Evolutionary conservation across 2,113 vertebrate species (phyloP).

Genomic region (Fregata magnificens): DNA sequence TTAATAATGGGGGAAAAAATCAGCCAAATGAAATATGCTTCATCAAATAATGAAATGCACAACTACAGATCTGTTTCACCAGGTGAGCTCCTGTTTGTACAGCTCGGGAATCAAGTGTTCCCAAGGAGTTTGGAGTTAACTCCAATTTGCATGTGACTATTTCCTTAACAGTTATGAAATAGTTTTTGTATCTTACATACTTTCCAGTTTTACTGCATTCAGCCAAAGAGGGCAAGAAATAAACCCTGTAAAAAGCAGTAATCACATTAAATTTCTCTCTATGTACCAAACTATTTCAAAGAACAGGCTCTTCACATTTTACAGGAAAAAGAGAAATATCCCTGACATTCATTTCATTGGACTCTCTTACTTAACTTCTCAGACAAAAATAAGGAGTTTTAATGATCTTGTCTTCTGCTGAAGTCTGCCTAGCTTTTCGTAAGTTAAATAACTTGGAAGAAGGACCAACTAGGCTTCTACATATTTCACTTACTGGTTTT

Average conservation of each 20-base stretch:
- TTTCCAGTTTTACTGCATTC: neutral
- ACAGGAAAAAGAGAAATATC: neutral
- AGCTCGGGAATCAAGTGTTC: neutral
- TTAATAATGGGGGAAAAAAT: neutral
- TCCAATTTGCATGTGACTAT: neutral
- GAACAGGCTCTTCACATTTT: neutral
- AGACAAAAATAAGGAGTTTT: neutral
- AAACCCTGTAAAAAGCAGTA: neutral
- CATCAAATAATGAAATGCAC: neutral
- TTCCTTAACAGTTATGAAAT: neutral
- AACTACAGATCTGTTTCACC: neutral
- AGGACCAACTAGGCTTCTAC: neutral
- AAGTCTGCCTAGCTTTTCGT: neutral
- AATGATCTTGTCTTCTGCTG: neutral
- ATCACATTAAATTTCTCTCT: neutral
- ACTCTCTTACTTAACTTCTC: neutral
- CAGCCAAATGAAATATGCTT: neutral
- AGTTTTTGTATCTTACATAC: neutral
- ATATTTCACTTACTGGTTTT: neutral
- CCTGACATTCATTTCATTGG: neutral
- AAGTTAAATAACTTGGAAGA: neutral
- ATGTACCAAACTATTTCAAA: neutral
- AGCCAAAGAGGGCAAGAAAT: neutral
- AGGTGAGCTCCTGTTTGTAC: neutral
- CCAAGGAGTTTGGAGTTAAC: neutral